Evolutionary conservation across 2,113 vertebrate species (phyloP), one percentile per base, ranked within the genome.

Genomic region (Mesitornis unicolor): DNA sequence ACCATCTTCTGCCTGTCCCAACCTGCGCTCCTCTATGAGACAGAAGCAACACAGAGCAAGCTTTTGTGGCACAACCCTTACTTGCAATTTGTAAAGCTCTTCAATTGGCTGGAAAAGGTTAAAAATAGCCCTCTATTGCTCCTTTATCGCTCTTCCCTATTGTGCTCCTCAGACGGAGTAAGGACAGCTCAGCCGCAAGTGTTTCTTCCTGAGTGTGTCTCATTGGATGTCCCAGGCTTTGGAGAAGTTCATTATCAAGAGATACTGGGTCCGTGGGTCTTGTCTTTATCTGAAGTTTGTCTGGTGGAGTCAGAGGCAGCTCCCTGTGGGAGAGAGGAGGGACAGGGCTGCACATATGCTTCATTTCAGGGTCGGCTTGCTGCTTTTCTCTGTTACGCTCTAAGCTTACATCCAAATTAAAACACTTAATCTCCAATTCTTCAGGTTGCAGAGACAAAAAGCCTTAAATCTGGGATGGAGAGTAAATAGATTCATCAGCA

Each of bases 261-360:
- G 33, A 54, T 15, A 13, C 21, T 18, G 19, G 48, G 61, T 67
- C 51, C 0, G 0, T 35, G 50, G 19, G 24, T 36, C 24, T 36
- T 61, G 36, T 31, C 63, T 80, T 63, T 54, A n/a, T 8, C 43
- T 79, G 40, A 40, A 63, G 38, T 50, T 67, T 38, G 24, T 38
- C 40, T 70, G 56, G 38, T 25, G 40, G 79, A 79, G 51, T 10
- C 56, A 28, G 60, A 78, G 20, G 35, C 31, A 82, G 29, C 10
- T 59, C 67, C 19, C 13, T 42, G 13, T 28, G 7, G 61, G n/a
- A 56, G 48, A 56, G 7, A 6, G 47, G 9, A 71, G 38, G 53
- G 40, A 18, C 1, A 1, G 26, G 53, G 21, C 74, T 83, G 61
- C 67, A 40, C 3, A 0, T 6, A 3, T 1, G 0, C 19, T 69